A percentile compares a stretch with the other conserved stretches of the same genome.
phyloP scores from a whole-genome alignment of 1,140 invertebrate species.

The Tetragnatha versicolor region DNA sequence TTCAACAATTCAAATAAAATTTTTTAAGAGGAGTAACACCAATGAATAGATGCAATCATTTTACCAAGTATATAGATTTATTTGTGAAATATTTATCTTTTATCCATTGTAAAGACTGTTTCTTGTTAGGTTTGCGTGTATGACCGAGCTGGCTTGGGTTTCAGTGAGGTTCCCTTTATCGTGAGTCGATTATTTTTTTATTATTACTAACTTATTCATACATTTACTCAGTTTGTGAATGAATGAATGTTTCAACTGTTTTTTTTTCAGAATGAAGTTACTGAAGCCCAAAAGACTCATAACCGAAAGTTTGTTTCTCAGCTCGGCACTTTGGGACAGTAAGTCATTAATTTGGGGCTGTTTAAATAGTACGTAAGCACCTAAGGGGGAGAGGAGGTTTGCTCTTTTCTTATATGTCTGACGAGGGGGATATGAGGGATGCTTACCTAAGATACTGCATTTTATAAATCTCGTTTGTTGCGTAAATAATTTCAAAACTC shows the following conservation, averaged over 20 bases:
- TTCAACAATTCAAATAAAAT: no score
- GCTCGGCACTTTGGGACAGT: slow-evolving; percentile 43
- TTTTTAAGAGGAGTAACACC: no score
- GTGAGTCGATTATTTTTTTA: not conserved
- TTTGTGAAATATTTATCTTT: not conserved
- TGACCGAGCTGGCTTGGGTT: slow-evolving; percentile 44
- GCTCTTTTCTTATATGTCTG: no score
- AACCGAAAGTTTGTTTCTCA: slow-evolving; percentile 44
- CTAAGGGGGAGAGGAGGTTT: no score
- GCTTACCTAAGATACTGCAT: no score
- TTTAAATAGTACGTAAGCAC: no score
- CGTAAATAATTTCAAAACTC: no score
- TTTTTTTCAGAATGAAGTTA: slow-evolving; percentile 31
- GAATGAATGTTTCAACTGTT: not conserved
- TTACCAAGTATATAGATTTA: not conserved
- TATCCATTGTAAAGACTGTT: no score
- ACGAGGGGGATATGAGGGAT: no score
- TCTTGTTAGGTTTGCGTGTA: slow-evolving; percentile 46
- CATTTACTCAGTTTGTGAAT: not conserved
- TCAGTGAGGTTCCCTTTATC: slow-evolving; percentile 37
- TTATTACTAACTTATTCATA: not conserved
- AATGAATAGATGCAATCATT: no score
- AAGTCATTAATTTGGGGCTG: slow-evolving; percentile 4
- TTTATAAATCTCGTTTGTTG: no score
- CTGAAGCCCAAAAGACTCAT: not conserved